Percentiles rank a stretch among this genome's conserved stretches.
These are phyloP conservation scores for Axinella damicornis DNA, from an alignment of 37 sponge, comb jelly and placozoan species.

Conservation along the genomic window DNA sequence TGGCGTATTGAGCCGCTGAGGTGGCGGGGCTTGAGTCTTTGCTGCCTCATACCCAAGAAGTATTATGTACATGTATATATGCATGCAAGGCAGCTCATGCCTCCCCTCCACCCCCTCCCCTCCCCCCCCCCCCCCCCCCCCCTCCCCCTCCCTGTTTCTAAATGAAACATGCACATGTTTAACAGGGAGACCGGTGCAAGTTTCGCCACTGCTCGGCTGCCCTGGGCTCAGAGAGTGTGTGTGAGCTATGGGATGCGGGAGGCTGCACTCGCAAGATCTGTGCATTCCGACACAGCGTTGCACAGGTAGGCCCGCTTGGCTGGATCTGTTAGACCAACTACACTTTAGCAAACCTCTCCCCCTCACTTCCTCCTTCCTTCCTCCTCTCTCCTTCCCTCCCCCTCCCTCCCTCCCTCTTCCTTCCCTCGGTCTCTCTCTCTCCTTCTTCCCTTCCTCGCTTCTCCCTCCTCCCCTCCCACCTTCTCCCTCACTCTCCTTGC, in stretches of 20 bases:
- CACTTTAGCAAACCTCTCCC: no score
- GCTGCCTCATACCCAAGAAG: no score
- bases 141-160: neutral
- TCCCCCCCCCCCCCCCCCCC: neutral
- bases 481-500: no score
- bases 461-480: neutral
- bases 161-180: neutral
- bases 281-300: conserved; percentile 74
- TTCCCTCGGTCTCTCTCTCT: neutral
- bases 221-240: conserved; percentile 76
- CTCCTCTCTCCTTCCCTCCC: neutral
- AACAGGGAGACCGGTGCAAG: conserved; percentile 68
- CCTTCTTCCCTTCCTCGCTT: no score
- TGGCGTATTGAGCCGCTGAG: no score
- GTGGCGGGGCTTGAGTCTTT: no score
- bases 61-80: no score
- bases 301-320: neutral
- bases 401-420: neutral
- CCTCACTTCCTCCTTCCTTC: no score
- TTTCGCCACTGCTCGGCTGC: conserved; percentile 85
- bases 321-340: no score
- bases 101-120: neutral
- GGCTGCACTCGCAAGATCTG: conserved; percentile 65
- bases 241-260: conserved; percentile 67
- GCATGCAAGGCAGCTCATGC: no score